Percentiles rank a stretch among this genome's conserved stretches.
Conservation (phyloP, 2,113 vertebrate genomes). For the Pygathrix nemaeus region DNA sequence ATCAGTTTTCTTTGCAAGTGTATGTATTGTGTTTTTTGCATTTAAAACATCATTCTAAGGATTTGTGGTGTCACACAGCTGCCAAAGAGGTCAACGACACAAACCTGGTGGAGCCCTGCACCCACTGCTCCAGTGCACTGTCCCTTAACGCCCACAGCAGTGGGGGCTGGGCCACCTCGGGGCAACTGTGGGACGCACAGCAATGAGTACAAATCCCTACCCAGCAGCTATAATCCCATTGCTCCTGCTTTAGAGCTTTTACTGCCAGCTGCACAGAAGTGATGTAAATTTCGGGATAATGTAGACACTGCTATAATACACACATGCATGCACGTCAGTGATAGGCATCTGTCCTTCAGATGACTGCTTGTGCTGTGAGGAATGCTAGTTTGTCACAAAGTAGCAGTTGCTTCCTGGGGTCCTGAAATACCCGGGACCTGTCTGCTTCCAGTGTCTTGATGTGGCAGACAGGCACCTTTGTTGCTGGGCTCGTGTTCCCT, state of each 20-base stretch:
- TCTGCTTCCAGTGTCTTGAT: neutral
- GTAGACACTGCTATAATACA: too few relatives aligned
- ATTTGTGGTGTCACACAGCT: neutral
- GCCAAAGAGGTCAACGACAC: neutral
- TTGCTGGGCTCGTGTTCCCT: accelerated
- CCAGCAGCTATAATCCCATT: neutral
- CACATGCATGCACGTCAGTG: accelerated
- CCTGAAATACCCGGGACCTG: too few relatives aligned
- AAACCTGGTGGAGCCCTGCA: accelerated
- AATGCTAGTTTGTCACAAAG: neutral
- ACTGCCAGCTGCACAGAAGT: neutral
- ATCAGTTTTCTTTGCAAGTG: neutral
- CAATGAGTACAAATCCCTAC: accelerated
- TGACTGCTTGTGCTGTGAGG: neutral
- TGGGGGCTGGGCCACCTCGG: neutral
- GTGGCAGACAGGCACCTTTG: neutral
- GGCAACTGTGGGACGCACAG: accelerated
- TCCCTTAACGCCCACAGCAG: neutral
- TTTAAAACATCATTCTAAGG: neutral
- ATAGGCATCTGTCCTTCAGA: neutral
- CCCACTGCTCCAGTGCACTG: neutral
- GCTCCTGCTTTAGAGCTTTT: neutral
- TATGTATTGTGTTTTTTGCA: accelerated
- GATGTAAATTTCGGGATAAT: accelerated
- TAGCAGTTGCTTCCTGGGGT: neutral